phyloP scores from a whole-genome alignment of 2,888 invertebrate species.

The Cancer borealis region DNA sequence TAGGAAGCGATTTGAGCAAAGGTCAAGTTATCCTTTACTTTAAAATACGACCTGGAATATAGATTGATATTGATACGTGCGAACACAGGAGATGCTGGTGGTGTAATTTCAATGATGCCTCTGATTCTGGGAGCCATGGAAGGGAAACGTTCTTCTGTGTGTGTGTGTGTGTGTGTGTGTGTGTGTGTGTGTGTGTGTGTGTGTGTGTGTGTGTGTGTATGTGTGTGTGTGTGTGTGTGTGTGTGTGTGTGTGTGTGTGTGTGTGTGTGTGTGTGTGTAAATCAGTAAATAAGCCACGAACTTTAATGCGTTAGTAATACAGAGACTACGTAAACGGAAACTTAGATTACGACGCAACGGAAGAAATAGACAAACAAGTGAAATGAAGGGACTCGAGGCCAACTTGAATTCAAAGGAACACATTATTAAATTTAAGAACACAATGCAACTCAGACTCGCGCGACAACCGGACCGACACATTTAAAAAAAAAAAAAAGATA shows the following conservation, averaged over 20 bases:
- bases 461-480: background rate
- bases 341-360: background rate
- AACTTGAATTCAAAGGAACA: background rate
- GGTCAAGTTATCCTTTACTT: background rate
- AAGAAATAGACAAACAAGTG: background rate
- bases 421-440: background rate
- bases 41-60: background rate
- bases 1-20: background rate
- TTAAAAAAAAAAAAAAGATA: background rate
- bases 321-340: background rate
- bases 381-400: no score
- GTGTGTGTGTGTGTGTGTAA: background rate
- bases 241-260: slow-evolving; percentile 32
- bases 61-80: background rate
- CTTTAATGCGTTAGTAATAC: background rate
- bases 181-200: slow-evolving; percentile 26
- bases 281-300: background rate
- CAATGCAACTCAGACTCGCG: background rate
- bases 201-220: background rate
- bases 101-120: background rate
- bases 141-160: background rate
- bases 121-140: background rate
- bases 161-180: slow-evolving; percentile 6
- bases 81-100: background rate
- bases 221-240: background rate